A percentile compares a stretch with the other conserved stretches of the same genome.
Conservation (phyloP, 1,140 invertebrate species). For the Pinna nobilis region DNA sequence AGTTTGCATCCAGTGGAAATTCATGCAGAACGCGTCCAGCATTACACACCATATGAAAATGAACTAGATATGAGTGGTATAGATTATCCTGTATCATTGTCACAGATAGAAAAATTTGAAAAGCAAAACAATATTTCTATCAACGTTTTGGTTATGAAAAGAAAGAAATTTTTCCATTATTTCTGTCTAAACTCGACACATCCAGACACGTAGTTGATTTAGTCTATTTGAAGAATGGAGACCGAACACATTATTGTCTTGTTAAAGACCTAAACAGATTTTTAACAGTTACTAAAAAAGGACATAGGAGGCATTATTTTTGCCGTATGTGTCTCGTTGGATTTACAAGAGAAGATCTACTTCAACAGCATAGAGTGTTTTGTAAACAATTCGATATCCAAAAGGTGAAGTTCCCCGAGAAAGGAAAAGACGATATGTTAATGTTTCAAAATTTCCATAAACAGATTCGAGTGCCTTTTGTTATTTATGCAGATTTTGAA, state of each 20-base stretch:
- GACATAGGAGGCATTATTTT: conserved; percentile 15
- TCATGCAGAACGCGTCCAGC: not conserved
- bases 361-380: conserved; percentile 7
- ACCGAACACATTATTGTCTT: conserved; percentile 36
- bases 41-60: conserved; percentile 26
- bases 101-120: conserved; percentile 27
- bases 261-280: conserved; percentile 38
- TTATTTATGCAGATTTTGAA: conserved; percentile 40
- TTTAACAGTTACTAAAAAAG: conserved; percentile 7
- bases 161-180: conserved; percentile 24
- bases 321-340: conserved; percentile 41
- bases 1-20: conserved; percentile 20
- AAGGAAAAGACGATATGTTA: conserved; percentile 33
- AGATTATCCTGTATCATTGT: conserved; percentile 10
- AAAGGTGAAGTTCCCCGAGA: conserved; percentile 16
- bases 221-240: conserved; percentile 5
- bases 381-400: conserved; percentile 21
- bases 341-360: conserved; percentile 28
- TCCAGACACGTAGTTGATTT: not conserved
- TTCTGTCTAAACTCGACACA: conserved; percentile 7
- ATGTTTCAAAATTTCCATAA: conserved; percentile 25
- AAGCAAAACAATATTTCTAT: conserved; percentile 30
- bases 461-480: conserved; percentile 21
- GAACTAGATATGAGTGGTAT: conserved; percentile 30
- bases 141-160: conserved; percentile 38